phyloP scores from a whole-genome alignment of 2,888 invertebrate genomes.

The Apomyelois bistriatella region DNA sequence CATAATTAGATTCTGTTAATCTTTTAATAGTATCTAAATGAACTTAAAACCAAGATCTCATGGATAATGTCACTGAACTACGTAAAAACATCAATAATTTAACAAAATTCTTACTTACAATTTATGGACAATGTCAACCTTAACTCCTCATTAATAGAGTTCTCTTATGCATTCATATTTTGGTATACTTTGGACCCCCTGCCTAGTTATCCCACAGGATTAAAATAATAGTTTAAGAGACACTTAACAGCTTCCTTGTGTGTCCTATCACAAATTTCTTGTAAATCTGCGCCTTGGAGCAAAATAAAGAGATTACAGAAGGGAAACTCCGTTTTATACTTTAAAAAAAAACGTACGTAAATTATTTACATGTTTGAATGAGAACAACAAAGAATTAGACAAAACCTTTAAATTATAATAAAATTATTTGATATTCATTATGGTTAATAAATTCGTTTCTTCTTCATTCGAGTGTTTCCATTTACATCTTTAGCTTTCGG shows the following conservation, averaged over 20 bases:
- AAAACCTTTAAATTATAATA: too few relatives aligned
- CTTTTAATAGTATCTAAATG: too few relatives aligned
- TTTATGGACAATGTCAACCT: slow-evolving; percentile 8
- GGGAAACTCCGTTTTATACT: neutral
- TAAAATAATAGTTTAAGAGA: slow-evolving; percentile 26
- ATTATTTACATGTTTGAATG: too few relatives aligned
- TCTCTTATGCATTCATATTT: accelerated
- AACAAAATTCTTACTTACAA: neutral
- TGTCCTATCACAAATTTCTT: slow-evolving; percentile 10
- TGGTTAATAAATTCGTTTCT: too few relatives aligned
- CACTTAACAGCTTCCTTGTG: slow-evolving; percentile 29
- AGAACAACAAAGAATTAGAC: too few relatives aligned
- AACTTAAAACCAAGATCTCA: neutral
- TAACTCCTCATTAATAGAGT: slow-evolving; percentile 8
- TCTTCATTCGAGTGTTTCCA: too few relatives aligned
- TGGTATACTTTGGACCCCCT: slow-evolving; percentile 29
- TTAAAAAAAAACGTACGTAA: too few relatives aligned
- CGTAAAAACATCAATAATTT: slow-evolving; percentile 8
- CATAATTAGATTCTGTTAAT: too few relatives aligned
- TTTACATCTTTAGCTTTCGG: too few relatives aligned
- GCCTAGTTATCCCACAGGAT: slow-evolving; percentile 45
- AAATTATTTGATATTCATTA: too few relatives aligned
- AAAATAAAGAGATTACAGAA: neutral
- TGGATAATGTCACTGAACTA: slow-evolving; percentile 6
- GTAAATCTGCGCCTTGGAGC: neutral